Evolutionary conservation across 2,797 vertebrate species (phyloP), one percentile per base, ranked within the genome.

Genomic region (Rhynchotus rufescens): DNA sequence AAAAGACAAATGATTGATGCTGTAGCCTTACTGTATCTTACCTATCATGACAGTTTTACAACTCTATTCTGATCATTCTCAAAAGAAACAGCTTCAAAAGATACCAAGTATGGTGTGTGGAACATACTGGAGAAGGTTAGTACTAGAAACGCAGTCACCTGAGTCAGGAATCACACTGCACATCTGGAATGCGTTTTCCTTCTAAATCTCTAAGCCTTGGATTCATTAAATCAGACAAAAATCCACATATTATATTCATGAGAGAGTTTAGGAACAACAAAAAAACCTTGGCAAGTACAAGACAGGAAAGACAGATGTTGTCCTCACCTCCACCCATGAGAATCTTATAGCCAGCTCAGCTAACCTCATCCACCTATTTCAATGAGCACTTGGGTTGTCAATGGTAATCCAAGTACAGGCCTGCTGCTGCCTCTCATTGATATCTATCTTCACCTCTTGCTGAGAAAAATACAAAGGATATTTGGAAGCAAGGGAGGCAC

Each of bases 181-280:
- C 97, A 97, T 97, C 96, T 98, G 97, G 96, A 95, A 94, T 5
- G 56, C 8, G 91, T 96, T 96, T 96, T 94, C 44, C 40, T 86
- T 68, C 38, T 80, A 96, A 84, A 84, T 72, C 89, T 91, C 95
- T 14, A 32, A 93, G 92, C 75, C 96, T 94, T 95, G 96, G 92
- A 95, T 90, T 97, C 96, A 96, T 93, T 96, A 96, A 94, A 96
- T 94, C 91, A 87, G 16, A 96, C 91, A 96, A 95, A 96, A 97
- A 72, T 80, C 95, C 95, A 85, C 89, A 90, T 97, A 97, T 94
- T 96, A 94, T 97, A 97, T 97, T 98, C 97, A 97, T 96, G 96
- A 97, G 95, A 91, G 95, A 95, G 85, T 85, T 95, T 87, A 95
- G 93, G 93, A 97, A 96, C 94, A 90, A 88, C 71, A 86, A 94